Conservation (phyloP, 2,113 vertebrate genomes). For the Fukomys damarensis region DNA sequence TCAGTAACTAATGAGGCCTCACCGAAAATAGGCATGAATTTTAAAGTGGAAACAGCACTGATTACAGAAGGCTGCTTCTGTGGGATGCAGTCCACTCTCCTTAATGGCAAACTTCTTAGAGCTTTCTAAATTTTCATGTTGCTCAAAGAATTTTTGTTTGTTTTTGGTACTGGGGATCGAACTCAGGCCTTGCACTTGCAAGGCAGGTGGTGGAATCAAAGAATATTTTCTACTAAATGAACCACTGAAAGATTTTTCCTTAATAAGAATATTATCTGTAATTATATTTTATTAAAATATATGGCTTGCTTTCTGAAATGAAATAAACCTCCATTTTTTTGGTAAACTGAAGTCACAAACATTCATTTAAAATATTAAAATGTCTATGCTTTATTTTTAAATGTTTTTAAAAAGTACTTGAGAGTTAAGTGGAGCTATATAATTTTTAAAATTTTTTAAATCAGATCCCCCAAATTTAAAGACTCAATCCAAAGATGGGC, state of each 20-base stretch:
- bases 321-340: constrained; percentile 40
- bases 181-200: too few species aligned
- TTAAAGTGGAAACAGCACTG: neutral
- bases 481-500: neutral
- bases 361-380: neutral
- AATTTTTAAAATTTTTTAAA: neutral
- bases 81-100: neutral
- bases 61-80: constrained; percentile 41
- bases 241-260: neutral
- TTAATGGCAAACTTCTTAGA: constrained; percentile 6
- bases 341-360: constrained; percentile 47
- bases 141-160: neutral
- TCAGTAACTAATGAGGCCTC: fast-evolving
- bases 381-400: constrained; percentile 36
- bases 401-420: constrained; percentile 12
- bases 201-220: too few species aligned
- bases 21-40: neutral
- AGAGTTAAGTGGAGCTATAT: neutral
- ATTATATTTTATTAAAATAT: constrained; percentile 30
- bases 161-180: too few species aligned
- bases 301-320: constrained; percentile 9
- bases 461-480: neutral
- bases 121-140: constrained; percentile 21
- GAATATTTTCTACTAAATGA: neutral
- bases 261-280: constrained; percentile 46